Conservation (phyloP, 2,113 vertebrate genomes). For the Oncorhynchus tshawytscha region DNA sequence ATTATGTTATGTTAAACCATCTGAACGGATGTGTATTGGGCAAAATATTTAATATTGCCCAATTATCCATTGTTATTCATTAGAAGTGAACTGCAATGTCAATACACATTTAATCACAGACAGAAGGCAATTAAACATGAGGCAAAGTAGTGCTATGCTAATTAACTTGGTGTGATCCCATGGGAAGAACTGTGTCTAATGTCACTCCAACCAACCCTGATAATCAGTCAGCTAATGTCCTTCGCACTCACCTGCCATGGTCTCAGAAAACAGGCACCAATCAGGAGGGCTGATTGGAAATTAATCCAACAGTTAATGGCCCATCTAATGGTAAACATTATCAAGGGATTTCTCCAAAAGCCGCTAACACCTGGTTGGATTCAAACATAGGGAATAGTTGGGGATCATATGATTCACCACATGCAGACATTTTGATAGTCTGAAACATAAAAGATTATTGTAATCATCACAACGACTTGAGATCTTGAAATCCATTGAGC, state of each 20-base stretch:
- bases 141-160: slow-evolving; percentile 70
- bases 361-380: no score
- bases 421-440: not conserved
- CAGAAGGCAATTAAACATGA: slow-evolving; percentile 76
- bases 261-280: slow-evolving; percentile 57
- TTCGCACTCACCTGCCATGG: slow-evolving; percentile 56
- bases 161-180: slow-evolving; percentile 67
- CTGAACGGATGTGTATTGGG: slow-evolving; percentile 63
- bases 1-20: slow-evolving; percentile 53
- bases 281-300: slow-evolving; percentile 56
- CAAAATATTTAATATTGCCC: slow-evolving; percentile 72
- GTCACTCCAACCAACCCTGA: slow-evolving; percentile 65
- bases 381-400: not conserved
- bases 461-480: slow-evolving; percentile 2
- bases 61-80: slow-evolving; percentile 79
- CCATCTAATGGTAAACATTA: not conserved
- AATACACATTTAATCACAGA: slow-evolving; percentile 79
- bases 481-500: slow-evolving; percentile 17
- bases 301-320: slow-evolving; percentile 13
- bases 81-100: slow-evolving; percentile 75
- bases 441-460: not conserved
- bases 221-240: slow-evolving; percentile 44
- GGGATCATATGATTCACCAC: not conserved
- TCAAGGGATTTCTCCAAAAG: not conserved
- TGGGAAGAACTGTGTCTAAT: slow-evolving; percentile 70